Evolutionary conservation across 92 coral and sea anemone genomes (phyloP).

Genomic region (Pocillopora meandrina): DNA sequence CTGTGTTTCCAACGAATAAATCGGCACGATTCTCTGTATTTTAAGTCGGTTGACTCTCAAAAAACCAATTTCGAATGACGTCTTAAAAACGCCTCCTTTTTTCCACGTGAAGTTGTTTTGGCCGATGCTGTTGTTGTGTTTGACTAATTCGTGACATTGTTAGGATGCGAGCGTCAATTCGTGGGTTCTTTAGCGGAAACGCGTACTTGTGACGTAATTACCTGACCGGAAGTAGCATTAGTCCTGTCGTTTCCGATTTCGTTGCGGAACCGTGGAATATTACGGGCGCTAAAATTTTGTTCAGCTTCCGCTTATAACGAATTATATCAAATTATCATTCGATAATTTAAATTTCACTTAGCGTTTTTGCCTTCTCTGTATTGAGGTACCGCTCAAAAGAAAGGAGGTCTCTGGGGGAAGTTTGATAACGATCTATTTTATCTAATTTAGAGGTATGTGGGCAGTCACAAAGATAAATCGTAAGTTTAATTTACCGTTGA

Average conservation of each 20-base stretch:
- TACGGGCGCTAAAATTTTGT: background rate
- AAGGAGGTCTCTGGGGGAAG: background rate
- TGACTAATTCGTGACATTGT: background rate
- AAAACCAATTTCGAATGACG: background rate
- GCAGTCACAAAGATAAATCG: background rate
- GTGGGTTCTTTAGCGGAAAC: constrained; percentile 1
- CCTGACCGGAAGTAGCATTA: constrained; percentile 9
- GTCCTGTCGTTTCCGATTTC: background rate
- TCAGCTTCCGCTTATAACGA: background rate
- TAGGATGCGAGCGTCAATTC: background rate
- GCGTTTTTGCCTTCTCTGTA: background rate
- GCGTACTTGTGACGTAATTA: constrained; percentile 2
- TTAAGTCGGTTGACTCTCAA: background rate
- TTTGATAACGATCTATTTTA: background rate
- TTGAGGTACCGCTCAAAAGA: background rate
- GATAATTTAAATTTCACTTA: background rate
- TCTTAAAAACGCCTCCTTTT: background rate
- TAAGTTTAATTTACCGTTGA: too few species aligned
- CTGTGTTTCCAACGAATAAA: background rate
- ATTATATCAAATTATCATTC: background rate
- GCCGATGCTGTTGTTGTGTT: background rate
- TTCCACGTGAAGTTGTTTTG: background rate
- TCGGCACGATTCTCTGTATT: background rate
- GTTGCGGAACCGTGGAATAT: too few species aligned
- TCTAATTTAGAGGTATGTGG: background rate